phyloP scores from a whole-genome alignment of 92 coral and sea anemone genomes.

The Porites cylindrica region DNA sequence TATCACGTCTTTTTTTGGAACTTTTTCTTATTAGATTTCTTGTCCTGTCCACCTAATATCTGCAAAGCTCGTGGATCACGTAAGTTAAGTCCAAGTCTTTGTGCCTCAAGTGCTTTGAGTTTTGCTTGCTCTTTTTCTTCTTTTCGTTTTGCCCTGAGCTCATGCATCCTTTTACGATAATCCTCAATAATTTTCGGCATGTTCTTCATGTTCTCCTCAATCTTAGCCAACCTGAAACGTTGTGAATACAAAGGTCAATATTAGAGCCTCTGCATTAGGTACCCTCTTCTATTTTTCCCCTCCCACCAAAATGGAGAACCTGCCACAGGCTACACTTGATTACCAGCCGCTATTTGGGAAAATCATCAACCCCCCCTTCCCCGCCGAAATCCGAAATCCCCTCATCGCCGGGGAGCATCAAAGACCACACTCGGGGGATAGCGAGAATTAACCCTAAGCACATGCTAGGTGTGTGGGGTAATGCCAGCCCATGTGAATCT shows the following conservation, averaged over 20 bases:
- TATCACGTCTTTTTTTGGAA: background rate
- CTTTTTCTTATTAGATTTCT: slow-evolving; percentile 34
- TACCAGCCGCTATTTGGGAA: too few species aligned
- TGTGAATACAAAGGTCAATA: background rate
- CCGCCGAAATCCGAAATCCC: background rate
- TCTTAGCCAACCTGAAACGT: slow-evolving; percentile 71
- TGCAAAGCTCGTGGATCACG: slow-evolving; percentile 94
- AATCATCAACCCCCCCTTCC: background rate
- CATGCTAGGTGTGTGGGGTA: too few species aligned
- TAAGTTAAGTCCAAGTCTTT: slow-evolving; percentile 85
- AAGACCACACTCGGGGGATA: too few species aligned
- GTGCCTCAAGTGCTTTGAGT: slow-evolving; percentile 85
- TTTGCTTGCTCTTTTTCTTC: slow-evolving; percentile 80
- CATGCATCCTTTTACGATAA: slow-evolving; percentile 90
- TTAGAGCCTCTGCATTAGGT: background rate
- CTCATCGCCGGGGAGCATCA: background rate
- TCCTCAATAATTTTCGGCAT: slow-evolving; percentile 95
- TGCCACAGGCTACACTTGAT: too few species aligned
- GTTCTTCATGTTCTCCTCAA: slow-evolving; percentile 96
- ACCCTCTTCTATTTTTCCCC: background rate
- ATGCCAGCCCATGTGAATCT: too few species aligned
- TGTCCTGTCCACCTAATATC: slow-evolving; percentile 50
- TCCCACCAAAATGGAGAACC: too few species aligned
- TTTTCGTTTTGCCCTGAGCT: slow-evolving; percentile 75
- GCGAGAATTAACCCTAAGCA: too few species aligned